Base-by-base conservation (phyloP, 2,797 vertebrate species). In the Takifugu ocellatus region DNA sequence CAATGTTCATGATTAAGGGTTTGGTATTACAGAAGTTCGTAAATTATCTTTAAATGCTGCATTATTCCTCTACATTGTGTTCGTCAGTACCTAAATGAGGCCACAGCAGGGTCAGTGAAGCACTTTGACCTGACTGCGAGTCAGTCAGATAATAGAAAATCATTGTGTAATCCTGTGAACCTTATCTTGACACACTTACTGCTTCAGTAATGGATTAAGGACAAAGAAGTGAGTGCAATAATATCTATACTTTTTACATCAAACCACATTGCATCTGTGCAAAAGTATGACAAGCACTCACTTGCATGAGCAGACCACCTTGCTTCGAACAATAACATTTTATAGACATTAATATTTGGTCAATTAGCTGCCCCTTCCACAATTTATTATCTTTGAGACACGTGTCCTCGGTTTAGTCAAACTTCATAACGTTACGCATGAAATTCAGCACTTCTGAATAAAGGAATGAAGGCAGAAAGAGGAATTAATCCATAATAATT, bases 151-250 rank as follows among this genome's bases (percentile, higher is more conserved):
- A 50, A 31, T 56, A 69, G 24, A 47, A 49, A 25, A 49, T 16
- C 48, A 27, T 69, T 75, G 48, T 44, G 36, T 36, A 81, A 81
- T 59, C 46, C 11, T 14, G 1, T 76, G 73, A 76, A 77, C 86
- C 82, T 81, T 84, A 63, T 15, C 60, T 64, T 68, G 70, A 47
- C 64, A 52, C 49, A 50, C 49, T 51, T 76, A 61, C 24, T 54
- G 49, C 50, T 61, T 53, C 48, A 54, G 68, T 15, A 33, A 24
- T 63, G 51, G 56, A 64, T 55, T 47, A 26, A 49, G 60, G 29
- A 7, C 21, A 51, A 45, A 39, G 8, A 6, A 15, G 11, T 26
- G 24, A 5, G n/a, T 4, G 1, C 31, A 33, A 9, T 33, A 33
- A 10, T 33, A 10, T 33, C 31, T 33, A 33, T 33, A 10, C 3